phyloP scores from a whole-genome alignment of 2,113 vertebrate species.

The Zapus hudsonius region DNA sequence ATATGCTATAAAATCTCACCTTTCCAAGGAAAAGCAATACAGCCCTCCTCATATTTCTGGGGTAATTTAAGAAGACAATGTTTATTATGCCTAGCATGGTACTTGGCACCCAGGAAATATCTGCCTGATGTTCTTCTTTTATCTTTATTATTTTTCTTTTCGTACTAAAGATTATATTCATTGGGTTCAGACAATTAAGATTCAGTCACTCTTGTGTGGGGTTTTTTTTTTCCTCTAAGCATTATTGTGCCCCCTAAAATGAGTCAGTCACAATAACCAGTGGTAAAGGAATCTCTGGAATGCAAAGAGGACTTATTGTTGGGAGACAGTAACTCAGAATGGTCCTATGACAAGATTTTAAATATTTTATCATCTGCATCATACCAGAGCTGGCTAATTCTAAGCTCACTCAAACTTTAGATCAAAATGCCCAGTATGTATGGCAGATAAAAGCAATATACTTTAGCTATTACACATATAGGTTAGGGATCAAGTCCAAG shows the following conservation, averaged over 20 bases:
- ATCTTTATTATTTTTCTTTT: neutral
- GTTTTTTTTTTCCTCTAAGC: neutral
- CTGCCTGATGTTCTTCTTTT: neutral
- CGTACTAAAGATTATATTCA: neutral
- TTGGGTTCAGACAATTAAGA: conserved; percentile 8
- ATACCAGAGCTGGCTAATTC: neutral
- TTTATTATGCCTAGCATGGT: neutral
- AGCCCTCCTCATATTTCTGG: neutral
- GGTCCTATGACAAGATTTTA: neutral
- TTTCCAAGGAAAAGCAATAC: neutral
- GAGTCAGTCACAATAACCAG: neutral
- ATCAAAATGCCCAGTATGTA: neutral
- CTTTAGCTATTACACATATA: neutral
- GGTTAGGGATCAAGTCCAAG: neutral
- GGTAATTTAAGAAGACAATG: neutral
- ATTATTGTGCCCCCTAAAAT: neutral
- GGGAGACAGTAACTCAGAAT: neutral
- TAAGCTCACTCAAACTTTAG: conserved; percentile 36
- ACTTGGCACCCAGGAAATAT: neutral
- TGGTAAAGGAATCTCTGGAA: neutral
- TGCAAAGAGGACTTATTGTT: neutral
- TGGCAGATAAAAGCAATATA: neutral
- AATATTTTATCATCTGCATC: conserved; percentile 27
- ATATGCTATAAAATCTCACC: neutral
- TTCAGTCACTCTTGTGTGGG: neutral